Evolutionary conservation across 2,113 vertebrate species (phyloP).

Genomic region (Triplophysa tibetana): DNA sequence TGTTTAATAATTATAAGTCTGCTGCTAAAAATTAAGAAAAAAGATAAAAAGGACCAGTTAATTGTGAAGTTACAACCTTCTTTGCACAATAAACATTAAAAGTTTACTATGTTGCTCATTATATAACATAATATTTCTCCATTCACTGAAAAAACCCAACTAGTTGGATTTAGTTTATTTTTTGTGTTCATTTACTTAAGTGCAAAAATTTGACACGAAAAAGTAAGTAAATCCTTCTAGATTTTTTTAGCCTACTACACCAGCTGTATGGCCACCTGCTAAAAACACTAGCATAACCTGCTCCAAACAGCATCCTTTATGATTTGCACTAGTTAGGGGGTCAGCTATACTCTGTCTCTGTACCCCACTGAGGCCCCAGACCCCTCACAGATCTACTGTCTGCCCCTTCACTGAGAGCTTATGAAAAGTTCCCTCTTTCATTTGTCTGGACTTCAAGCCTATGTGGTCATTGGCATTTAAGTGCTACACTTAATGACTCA

Average conservation of each 20-base stretch:
- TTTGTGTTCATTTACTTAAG: too few relatives aligned
- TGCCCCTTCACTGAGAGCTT: background rate
- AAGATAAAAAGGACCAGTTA: too few relatives aligned
- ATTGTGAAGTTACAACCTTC: background rate
- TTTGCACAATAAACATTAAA: background rate
- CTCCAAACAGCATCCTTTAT: too few relatives aligned
- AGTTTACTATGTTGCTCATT: background rate
- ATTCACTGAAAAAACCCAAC: too few relatives aligned
- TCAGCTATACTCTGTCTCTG: background rate
- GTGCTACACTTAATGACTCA: slow-evolving; percentile 20
- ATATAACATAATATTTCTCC: background rate
- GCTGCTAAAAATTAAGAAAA: background rate
- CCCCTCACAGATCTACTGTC: background rate
- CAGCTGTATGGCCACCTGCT: too few relatives aligned
- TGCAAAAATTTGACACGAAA: too few relatives aligned
- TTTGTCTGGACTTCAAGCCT: slow-evolving; percentile 13
- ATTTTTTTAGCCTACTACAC: too few relatives aligned
- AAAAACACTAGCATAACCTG: background rate
- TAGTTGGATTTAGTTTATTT: background rate
- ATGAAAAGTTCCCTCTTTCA: background rate
- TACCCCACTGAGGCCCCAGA: background rate
- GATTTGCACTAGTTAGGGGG: too few relatives aligned
- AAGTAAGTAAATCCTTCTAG: too few relatives aligned
- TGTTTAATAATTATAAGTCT: background rate
- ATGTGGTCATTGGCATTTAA: slow-evolving; percentile 57